phyloP scores from a whole-genome alignment of 2,113 vertebrate species.

The Phyllostomus hastatus region DNA sequence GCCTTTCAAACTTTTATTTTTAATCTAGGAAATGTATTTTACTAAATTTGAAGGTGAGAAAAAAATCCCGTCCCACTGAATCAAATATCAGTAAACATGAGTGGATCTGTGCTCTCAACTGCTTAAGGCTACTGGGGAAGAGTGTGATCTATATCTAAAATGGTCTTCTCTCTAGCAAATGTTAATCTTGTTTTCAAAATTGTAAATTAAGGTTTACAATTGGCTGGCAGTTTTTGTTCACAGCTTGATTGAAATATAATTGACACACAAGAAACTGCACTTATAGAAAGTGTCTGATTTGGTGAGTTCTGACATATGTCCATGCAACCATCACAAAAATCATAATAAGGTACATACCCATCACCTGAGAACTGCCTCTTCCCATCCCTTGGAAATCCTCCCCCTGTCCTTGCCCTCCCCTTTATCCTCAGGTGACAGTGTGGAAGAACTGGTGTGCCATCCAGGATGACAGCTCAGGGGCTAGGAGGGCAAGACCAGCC shows the following conservation, averaged over 20 bases:
- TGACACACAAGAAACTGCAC: background rate
- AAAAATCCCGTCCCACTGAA: constrained; percentile 44
- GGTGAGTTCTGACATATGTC: background rate
- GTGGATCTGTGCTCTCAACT: background rate
- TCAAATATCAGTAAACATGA: constrained; percentile 47
- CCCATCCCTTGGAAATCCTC: too few relatives aligned
- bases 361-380: background rate
- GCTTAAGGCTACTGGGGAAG: background rate
- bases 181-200: background rate
- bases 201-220: background rate
- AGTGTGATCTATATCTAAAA: background rate
- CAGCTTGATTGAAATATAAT: background rate
- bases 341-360: too few relatives aligned
- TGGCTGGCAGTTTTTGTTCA: background rate
- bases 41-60: constrained; percentile 59
- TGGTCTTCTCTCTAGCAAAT: background rate
- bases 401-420: too few relatives aligned
- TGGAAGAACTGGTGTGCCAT: background rate
- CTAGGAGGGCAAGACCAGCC: background rate
- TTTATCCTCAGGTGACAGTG: too few relatives aligned
- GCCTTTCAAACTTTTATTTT: constrained; percentile 59
- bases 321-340: background rate
- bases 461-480: background rate
- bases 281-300: background rate
- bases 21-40: constrained; percentile 54